Evolutionary conservation across 2,888 invertebrate genomes (phyloP).

Genomic region (Bellardia bayeri): DNA sequence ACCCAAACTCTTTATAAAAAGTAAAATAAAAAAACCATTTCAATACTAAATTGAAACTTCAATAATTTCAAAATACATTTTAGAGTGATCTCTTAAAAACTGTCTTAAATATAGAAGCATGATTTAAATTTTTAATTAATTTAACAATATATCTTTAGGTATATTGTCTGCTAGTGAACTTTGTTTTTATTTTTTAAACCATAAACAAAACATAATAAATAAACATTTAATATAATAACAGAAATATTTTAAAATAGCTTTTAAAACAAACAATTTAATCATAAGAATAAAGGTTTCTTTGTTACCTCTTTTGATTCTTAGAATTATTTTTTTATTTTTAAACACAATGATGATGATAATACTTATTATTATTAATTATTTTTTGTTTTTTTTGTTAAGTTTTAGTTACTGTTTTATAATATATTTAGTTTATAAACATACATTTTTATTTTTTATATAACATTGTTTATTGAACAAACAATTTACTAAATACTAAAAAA

Average conservation of each 20-base stretch:
- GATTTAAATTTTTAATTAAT: no score
- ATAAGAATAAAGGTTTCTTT: constrained; percentile 69
- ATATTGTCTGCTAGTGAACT: not conserved
- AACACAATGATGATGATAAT: constrained; percentile 6
- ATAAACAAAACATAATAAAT: constrained; percentile 5
- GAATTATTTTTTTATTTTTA: constrained; percentile 46
- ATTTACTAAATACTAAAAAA: constrained; percentile 31
- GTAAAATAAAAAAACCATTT: no score
- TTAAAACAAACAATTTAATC: constrained; percentile 40
- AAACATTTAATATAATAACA: constrained; percentile 14
- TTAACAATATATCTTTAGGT: not conserved
- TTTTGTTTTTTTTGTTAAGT: constrained; percentile 73
- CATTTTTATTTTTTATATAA: constrained; percentile 21
- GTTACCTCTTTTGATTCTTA: constrained; percentile 69
- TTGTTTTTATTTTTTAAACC: constrained; percentile 39
- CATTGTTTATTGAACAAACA: constrained; percentile 37
- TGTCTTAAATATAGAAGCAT: no score
- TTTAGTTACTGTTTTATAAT: constrained; percentile 69
- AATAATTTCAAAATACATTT: no score
- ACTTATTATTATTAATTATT: constrained; percentile 49
- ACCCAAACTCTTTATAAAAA: no score
- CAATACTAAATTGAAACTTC: no score
- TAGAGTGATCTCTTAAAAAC: no score
- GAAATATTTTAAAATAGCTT: constrained; percentile 54
- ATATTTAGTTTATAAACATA: constrained; percentile 41